Evolutionary conservation across 2,888 invertebrate species (phyloP).

Genomic region (Tenthredo notha): DNA sequence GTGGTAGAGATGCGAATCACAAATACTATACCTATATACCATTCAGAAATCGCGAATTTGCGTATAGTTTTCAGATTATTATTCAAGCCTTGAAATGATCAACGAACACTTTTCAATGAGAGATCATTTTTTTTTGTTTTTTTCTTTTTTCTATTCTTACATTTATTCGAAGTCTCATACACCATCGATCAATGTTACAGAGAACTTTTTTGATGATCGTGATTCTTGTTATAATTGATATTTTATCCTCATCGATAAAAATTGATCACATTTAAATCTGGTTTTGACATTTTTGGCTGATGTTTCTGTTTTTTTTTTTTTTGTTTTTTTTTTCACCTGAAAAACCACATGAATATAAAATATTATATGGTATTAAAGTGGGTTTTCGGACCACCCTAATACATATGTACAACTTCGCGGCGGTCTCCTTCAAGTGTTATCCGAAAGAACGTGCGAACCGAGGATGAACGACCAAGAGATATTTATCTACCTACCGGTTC

Average conservation of each 20-base stretch:
- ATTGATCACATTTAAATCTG: neutral
- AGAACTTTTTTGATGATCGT: neutral
- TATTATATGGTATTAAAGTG: neutral
- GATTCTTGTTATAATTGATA: no score
- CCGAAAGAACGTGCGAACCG: constrained; percentile 43
- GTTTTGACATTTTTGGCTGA: neutral
- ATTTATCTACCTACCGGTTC: constrained; percentile 74
- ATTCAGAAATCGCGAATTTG: neutral
- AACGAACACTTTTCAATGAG: neutral
- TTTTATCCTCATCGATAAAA: no score
- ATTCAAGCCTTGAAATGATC: constrained; percentile 3
- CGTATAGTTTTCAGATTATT: neutral
- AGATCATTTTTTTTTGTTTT: neutral
- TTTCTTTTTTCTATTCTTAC: neutral
- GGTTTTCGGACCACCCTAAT: neutral
- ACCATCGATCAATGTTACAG: neutral
- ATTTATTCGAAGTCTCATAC: neutral
- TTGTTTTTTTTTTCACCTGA: neutral
- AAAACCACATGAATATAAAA: neutral
- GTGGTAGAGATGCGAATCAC: constrained; percentile 12
- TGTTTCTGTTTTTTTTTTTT: no score
- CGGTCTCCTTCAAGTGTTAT: constrained; percentile 32
- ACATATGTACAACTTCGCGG: neutral
- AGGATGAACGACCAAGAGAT: constrained; percentile 63
- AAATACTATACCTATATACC: neutral